Evolutionary conservation across 2,113 vertebrate species (phyloP).

Genomic region (Misgurnus anguillicaudatus): DNA sequence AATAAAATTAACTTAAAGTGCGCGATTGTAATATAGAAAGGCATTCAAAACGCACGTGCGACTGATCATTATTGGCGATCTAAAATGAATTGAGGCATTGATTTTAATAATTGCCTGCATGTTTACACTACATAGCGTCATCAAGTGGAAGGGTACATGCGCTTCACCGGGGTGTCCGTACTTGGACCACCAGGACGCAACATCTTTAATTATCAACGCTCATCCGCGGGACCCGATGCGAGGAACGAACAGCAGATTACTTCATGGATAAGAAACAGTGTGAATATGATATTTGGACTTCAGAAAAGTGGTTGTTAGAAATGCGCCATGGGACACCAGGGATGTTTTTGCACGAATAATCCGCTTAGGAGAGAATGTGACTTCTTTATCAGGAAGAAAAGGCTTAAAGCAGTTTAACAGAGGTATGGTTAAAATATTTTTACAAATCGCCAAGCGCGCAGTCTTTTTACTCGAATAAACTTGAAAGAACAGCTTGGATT

Average conservation of each 20-base stretch:
- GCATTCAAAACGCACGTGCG: not conserved
- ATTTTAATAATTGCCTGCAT: not conserved
- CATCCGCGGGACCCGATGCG: not conserved
- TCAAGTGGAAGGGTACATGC: not conserved
- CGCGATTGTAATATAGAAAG: not conserved
- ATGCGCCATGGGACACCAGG: not conserved
- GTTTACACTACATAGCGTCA: not conserved
- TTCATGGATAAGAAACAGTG: not conserved
- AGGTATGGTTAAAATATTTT: not conserved
- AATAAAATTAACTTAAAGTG: not conserved
- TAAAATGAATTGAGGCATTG: not conserved
- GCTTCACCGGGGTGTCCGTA: not conserved
- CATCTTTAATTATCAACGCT: not conserved
- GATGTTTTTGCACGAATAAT: conserved; percentile 17
- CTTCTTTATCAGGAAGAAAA: not conserved
- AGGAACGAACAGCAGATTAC: conserved; percentile 1
- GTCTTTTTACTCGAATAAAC: not conserved
- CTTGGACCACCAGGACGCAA: not conserved
- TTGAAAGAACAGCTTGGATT: no score
- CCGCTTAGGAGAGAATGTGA: conserved; percentile 3
- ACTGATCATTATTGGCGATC: not conserved
- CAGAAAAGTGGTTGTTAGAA: not conserved
- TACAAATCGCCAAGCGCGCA: not conserved
- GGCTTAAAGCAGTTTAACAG: not conserved
- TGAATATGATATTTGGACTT: not conserved